Evolutionary conservation across 2,888 invertebrate species (phyloP).

Genomic region (Drosophila villosipedis): DNA sequence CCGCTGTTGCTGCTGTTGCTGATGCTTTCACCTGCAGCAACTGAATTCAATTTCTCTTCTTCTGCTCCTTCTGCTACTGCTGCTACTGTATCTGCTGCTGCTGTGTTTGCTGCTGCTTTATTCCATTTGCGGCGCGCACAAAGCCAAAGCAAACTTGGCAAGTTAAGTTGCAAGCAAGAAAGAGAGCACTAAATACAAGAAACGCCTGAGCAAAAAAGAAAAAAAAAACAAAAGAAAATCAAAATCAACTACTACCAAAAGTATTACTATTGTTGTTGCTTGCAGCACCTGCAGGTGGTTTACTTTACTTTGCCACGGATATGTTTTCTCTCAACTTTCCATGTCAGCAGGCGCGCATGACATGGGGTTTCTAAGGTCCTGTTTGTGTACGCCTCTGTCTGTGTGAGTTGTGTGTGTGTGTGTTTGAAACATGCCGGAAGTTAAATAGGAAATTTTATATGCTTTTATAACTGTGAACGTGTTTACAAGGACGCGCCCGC

Average conservation of each 20-base stretch:
- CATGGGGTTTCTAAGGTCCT: conserved; percentile 22
- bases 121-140: conserved; percentile 39
- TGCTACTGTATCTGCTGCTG: conserved; percentile 9
- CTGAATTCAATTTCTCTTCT: conserved; percentile 69
- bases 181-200: conserved; percentile 3
- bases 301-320: conserved; percentile 79
- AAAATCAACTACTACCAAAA: conserved; percentile 55
- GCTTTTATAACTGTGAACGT: conserved; percentile 80
- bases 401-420: conserved; percentile 13
- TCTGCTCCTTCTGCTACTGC: conserved; percentile 9
- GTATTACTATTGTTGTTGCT: conserved; percentile 67
- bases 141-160: conserved; percentile 47
- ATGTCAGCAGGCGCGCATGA: conserved; percentile 52
- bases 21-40: conserved; percentile 60
- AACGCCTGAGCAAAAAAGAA: background rate
- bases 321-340: conserved; percentile 77
- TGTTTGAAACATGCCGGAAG: conserved; percentile 69
- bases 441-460: conserved; percentile 80
- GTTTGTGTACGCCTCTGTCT: conserved; percentile 10
- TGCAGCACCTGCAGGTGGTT: conserved; percentile 75
- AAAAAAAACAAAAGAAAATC: conserved; percentile 14
- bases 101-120: conserved; percentile 41
- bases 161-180: conserved; percentile 41
- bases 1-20: conserved; percentile 22
- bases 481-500: conserved; percentile 64